phyloP scores from a whole-genome alignment of 2,113 vertebrate species.

The Cyanocitta stelleri region DNA sequence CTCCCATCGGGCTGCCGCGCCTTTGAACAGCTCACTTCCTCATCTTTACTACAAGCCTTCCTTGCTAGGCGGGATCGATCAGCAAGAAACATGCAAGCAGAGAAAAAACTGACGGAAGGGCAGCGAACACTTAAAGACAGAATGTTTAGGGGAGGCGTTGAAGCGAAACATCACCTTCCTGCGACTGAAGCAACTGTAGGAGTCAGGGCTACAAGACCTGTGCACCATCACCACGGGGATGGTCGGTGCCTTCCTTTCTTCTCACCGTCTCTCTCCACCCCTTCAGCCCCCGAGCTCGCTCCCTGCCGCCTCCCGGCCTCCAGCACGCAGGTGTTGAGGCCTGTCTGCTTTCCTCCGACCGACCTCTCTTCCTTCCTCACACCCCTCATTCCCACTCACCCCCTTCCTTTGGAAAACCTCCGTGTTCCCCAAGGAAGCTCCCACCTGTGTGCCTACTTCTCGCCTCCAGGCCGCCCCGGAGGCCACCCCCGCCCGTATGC shows the following conservation, averaged over 20 bases:
- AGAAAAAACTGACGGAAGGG: background rate
- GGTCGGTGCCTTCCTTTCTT: background rate
- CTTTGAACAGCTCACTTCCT: background rate
- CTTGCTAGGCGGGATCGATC: background rate
- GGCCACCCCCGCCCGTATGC: background rate
- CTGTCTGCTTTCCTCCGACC: too few species aligned
- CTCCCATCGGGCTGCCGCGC: rapidly evolving
- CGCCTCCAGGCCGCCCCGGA: too few species aligned
- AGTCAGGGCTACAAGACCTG: background rate
- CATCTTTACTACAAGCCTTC: background rate
- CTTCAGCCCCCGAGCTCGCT: background rate
- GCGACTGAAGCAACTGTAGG: rapidly evolving
- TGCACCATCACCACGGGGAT: background rate
- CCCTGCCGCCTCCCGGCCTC: background rate
- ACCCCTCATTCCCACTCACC: background rate
- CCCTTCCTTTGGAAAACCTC: background rate
- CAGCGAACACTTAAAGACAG: background rate
- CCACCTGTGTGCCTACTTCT: background rate
- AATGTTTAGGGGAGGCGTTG: background rate
- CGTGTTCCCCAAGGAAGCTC: background rate
- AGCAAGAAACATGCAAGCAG: background rate
- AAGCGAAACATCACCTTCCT: background rate
- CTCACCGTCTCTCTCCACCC: background rate
- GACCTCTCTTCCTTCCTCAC: background rate
- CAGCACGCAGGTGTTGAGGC: background rate